Conservation (phyloP, 2,797 vertebrate species). For the Florisuga fusca region DNA sequence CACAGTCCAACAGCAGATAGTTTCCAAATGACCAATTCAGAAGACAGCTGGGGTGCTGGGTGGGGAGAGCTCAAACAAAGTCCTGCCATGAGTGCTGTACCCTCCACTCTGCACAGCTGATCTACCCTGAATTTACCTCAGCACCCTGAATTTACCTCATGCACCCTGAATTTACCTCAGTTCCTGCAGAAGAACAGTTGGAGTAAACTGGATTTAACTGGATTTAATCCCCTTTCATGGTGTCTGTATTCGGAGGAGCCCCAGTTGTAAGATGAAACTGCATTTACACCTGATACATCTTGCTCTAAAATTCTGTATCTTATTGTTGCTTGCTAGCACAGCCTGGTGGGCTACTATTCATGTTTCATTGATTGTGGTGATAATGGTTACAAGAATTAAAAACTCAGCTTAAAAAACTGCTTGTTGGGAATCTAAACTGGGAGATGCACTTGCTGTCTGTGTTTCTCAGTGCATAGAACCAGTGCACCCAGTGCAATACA, state of each 20-base stretch:
- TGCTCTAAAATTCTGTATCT: neutral
- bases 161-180: too few species aligned
- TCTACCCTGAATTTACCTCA: too few species aligned
- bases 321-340: too few species aligned
- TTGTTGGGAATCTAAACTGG: neutral
- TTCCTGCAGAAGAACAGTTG: neutral
- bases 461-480: neutral
- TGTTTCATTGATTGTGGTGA: neutral
- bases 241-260: neutral
- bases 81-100: too few species aligned
- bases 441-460: neutral
- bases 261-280: too few species aligned
- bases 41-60: too few species aligned
- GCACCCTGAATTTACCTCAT: too few species aligned
- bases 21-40: neutral
- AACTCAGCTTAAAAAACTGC: neutral
- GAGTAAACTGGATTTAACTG: neutral
- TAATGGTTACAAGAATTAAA: neutral
- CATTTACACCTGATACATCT: neutral
- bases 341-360: neutral
- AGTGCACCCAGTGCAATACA: neutral
- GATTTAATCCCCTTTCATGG: neutral
- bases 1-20: accelerated
- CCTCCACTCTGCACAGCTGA: too few species aligned
- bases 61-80: too few species aligned